phyloP scores from a whole-genome alignment of 64 coral and sea anemone genomes.

The Pocillopora damicornis region DNA sequence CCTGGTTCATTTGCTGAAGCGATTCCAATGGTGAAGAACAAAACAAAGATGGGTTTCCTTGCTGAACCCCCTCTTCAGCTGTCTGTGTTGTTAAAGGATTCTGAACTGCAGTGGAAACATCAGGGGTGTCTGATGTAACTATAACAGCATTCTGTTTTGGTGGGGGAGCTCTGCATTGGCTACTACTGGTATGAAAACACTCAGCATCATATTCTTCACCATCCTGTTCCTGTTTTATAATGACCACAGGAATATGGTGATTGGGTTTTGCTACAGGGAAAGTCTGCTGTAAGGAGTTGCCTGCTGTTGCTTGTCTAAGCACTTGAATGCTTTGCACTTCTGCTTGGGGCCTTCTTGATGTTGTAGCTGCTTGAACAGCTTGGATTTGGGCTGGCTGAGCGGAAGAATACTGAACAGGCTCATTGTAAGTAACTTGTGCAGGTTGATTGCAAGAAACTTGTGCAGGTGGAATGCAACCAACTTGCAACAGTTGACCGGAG shows the following conservation, averaged over 20 bases:
- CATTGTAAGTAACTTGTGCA: too few relatives aligned
- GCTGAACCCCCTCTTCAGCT: not conserved
- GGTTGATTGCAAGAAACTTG: too few relatives aligned
- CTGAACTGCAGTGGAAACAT: not conserved
- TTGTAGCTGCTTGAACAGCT: not conserved
- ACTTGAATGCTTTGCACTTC: constrained; percentile 17
- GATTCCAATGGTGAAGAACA: not conserved
- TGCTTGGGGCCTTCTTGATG: constrained; percentile 4
- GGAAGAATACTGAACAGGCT: not conserved
- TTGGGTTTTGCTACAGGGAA: not conserved
- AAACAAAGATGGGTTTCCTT: too few relatives aligned
- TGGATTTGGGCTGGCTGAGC: not conserved
- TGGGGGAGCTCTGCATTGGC: not conserved
- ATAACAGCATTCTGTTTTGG: not conserved
- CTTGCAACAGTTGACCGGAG: too few relatives aligned
- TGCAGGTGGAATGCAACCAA: too few relatives aligned
- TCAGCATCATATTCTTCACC: not conserved
- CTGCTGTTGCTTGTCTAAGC: not conserved
- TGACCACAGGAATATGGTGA: constrained; percentile 6
- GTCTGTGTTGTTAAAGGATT: not conserved
- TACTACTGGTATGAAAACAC: not conserved
- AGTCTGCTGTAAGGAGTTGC: not conserved
- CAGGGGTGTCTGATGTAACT: not conserved
- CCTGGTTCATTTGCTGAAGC: not conserved
- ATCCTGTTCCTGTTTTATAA: constrained; percentile 10